Conservation (phyloP, 2,797 vertebrate genomes). For the Luscinia megarhynchos region DNA sequence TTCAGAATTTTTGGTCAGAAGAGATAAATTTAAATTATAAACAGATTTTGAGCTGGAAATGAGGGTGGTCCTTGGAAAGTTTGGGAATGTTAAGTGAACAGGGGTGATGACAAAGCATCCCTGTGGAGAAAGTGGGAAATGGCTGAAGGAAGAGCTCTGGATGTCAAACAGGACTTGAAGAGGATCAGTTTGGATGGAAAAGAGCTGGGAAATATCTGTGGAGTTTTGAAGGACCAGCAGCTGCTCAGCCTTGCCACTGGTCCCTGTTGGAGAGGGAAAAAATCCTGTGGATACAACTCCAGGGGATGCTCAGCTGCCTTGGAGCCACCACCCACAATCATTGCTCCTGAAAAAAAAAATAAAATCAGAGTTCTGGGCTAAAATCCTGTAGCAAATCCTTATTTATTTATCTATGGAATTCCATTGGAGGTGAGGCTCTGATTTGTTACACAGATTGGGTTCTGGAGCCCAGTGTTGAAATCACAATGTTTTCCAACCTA, state of each 20-base stretch:
- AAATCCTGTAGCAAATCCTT: background rate
- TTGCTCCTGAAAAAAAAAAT: background rate
- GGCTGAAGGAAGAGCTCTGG: background rate
- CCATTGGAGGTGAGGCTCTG: accelerated
- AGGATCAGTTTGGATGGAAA: background rate
- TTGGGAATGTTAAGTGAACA: background rate
- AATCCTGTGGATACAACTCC: background rate
- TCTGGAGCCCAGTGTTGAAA: background rate
- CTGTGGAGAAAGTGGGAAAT: background rate
- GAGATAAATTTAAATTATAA: background rate
- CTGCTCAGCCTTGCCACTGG: background rate
- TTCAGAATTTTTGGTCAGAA: background rate
- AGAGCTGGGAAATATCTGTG: background rate
- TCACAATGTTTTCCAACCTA: accelerated
- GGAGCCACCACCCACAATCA: background rate
- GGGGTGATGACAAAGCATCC: background rate
- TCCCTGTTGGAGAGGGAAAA: accelerated
- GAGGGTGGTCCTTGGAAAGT: background rate
- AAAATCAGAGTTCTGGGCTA: accelerated
- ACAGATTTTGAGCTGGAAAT: background rate
- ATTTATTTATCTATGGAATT: background rate
- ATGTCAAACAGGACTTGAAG: background rate
- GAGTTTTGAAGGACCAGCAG: background rate
- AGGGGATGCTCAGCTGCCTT: background rate
- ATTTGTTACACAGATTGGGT: background rate